Percentiles rank a stretch among this genome's conserved stretches.
phyloP scores from a whole-genome alignment of 1,140 invertebrate genomes.

The Meloidogyne exigua region DNA sequence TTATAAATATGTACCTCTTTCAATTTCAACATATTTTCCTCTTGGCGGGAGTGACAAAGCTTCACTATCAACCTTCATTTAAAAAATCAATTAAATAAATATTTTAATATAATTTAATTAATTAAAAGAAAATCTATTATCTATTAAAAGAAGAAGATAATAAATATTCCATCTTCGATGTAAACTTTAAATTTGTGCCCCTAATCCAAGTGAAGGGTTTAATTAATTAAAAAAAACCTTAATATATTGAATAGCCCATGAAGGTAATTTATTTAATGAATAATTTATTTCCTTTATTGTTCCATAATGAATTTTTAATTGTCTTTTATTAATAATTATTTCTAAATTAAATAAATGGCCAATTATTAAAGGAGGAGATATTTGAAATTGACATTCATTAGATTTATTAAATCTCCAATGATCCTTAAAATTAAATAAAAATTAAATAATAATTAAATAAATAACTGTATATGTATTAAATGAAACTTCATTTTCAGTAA shows the following conservation, averaged over 20 bases:
- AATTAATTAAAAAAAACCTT: not conserved
- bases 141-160: too few species aligned
- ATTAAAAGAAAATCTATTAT: too few species aligned
- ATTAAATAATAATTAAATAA: too few species aligned
- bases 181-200: too few species aligned
- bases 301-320: conserved; percentile 5
- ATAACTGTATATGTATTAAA: not conserved
- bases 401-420: not conserved
- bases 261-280: not conserved
- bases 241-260: conserved; percentile 2
- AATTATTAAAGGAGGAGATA: not conserved
- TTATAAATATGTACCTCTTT: not conserved
- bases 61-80: not conserved
- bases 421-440: not conserved
- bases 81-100: not conserved
- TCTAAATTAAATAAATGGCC: not conserved
- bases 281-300: not conserved
- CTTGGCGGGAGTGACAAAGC: not conserved
- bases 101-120: too few species aligned
- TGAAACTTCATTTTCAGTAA: not conserved
- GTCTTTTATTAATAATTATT: not conserved
- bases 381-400: not conserved
- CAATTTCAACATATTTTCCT: not conserved
- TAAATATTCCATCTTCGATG: too few species aligned
- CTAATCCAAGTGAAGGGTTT: too few species aligned